Conservation (phyloP, 2,888 invertebrate genomes). For the Hetaerina titia region DNA sequence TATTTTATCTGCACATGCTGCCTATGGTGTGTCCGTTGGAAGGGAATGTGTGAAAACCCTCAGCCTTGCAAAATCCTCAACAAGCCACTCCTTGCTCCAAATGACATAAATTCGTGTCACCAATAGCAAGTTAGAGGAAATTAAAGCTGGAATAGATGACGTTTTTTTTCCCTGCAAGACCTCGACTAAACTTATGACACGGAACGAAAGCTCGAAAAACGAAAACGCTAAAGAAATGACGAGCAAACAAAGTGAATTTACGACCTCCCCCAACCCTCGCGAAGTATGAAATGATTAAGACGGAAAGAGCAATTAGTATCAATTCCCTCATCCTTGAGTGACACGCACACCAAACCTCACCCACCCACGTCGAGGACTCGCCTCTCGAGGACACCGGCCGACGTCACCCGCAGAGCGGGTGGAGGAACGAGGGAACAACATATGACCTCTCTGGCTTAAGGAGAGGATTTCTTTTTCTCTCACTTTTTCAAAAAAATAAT, state of each 20-base stretch:
- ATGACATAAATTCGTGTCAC: background rate
- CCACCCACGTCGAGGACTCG: conserved; percentile 1
- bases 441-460: conserved; percentile 1
- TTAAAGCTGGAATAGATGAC: background rate
- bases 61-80: background rate
- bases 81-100: background rate
- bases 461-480: background rate
- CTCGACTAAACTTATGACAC: background rate
- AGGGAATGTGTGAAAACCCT: background rate
- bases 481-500: background rate
- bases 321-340: conserved; percentile 24
- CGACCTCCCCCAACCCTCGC: background rate
- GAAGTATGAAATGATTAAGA: conserved; percentile 19
- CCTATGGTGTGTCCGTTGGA: background rate
- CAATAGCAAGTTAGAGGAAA: background rate
- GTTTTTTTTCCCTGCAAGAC: background rate
- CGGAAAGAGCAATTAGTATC: conserved; percentile 39
- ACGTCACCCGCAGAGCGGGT: background rate
- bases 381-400: background rate
- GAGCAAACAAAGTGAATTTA: background rate
- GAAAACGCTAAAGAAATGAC: background rate
- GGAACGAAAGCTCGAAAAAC: background rate
- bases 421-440: background rate
- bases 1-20: background rate
- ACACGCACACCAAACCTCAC: conserved; percentile 12